Evolutionary conservation across 1,140 invertebrate genomes (phyloP), one percentile per base, ranked within the genome.

Genomic region (Scaptodrosophila lebanonensis): DNA sequence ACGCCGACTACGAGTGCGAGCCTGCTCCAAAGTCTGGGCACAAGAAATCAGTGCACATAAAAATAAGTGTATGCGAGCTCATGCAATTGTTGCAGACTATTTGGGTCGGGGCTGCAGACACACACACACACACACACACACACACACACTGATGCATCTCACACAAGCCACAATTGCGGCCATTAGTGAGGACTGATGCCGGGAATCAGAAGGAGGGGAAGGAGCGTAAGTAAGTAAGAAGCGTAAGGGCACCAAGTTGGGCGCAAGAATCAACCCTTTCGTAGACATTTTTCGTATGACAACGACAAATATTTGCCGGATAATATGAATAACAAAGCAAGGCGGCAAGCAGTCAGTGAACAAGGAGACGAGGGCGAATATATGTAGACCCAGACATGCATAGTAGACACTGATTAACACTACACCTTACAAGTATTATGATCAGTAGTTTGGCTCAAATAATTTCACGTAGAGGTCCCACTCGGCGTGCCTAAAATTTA

Each of bases 281-380:
- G 72, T 72, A 68, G 67, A 77, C 72, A 72, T 79, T 82, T 79
- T 79, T 73, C 68, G 64, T 77, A 69, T 82, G 75, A 79, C 75
- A 79, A 69, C 75, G 75, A 75, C 75, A 79, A 79, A 79, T 79
- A 79, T 79, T 79, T 79, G 75, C 75, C 65, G 75, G 75, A 79
- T 79, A 79, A 79, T 79, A 79, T 79, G 75, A 82, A 79, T 79
- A 79, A 79, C 75, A 79, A 79, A 77, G 65, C 61, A 67, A 54
- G 44, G n/a, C 17, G 44, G 45, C 35, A 56, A 58, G 61, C 62
- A 60, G 49, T 15, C 30, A 18, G 16, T 29, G 15, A 38, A 47
- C 42, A 44, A 54, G 25, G 35, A 32, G n/a, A 13, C n/a, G 17
- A 11, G 30, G 15, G 29, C 6, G n/a, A n/a, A n/a, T n/a, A n/a